phyloP scores from a whole-genome alignment of 2,797 vertebrate species.

The Hypotaenidia okinawae region DNA sequence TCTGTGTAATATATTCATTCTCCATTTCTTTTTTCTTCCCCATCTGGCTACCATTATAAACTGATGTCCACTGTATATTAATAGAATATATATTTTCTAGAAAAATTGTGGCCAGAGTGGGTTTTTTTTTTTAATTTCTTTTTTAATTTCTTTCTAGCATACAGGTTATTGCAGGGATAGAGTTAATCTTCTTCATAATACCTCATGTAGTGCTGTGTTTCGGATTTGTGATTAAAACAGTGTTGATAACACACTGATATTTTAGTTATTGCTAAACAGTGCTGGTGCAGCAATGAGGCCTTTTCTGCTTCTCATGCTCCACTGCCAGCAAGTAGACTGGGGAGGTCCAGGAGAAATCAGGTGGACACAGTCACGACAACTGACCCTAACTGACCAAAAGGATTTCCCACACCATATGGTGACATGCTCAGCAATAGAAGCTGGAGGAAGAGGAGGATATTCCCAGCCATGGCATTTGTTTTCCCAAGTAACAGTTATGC shows the following conservation, averaged over 20 bases:
- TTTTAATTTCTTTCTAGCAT: not conserved
- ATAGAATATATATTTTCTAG: not conserved
- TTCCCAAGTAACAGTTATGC: accelerated
- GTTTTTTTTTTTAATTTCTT: not conserved
- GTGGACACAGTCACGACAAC: not conserved
- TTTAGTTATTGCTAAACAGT: not conserved
- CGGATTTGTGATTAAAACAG: not conserved
- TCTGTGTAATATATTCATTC: not conserved
- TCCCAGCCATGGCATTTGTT: accelerated
- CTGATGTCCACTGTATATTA: not conserved
- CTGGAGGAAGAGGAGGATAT: accelerated
- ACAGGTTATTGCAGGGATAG: not conserved
- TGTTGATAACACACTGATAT: not conserved
- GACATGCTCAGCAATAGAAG: not conserved
- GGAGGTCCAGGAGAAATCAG: accelerated
- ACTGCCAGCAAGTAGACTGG: accelerated
- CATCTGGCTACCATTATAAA: not conserved
- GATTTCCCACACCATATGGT: not conserved
- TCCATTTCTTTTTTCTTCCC: not conserved
- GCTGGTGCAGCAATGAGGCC: not conserved
- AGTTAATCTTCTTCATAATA: not conserved
- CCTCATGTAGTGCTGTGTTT: not conserved
- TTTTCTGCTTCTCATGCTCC: not conserved
- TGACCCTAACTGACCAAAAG: not conserved
- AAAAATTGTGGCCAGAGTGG: not conserved